phyloP scores from a whole-genome alignment of 2,888 invertebrate species.

The Bombylius major region DNA sequence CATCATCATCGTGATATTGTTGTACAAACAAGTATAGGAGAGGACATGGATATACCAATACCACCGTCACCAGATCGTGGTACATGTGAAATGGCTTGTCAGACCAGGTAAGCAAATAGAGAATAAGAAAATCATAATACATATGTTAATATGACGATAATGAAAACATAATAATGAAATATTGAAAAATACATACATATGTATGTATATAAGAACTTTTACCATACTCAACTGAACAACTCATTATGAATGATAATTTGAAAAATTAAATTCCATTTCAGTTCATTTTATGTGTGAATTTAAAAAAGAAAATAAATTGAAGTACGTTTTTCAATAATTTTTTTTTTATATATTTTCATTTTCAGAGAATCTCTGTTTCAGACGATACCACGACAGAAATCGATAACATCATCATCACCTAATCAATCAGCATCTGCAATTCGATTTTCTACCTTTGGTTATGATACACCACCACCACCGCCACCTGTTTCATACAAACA shows the following conservation, averaged over 20 bases:
- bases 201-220: no score
- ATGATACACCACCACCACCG: conserved; percentile 22
- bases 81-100: conserved; percentile 66
- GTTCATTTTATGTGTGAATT: no score
- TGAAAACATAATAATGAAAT: no score
- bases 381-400: conserved; percentile 30
- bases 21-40: conserved; percentile 29
- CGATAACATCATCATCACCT: conserved; percentile 26
- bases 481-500: conserved; percentile 15
- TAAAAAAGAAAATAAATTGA: no score
- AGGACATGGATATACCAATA: conserved; percentile 13
- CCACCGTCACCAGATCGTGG: conserved; percentile 25
- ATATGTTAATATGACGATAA: no score
- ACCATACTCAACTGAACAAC: no score
- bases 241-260: no score
- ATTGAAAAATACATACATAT: no score
- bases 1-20: conserved; percentile 32
- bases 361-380: conserved; percentile 31
- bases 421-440: conserved; percentile 23
- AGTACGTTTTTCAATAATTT: no score
- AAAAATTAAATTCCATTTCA: no score
- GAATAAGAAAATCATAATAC: no score
- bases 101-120: conserved; percentile 58
- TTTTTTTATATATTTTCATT: background rate
- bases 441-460: conserved; percentile 36